Percentiles rank a stretch among this genome's conserved stretches.
These are phyloP conservation scores for Cancer borealis DNA, from an alignment of 2,888 invertebrate genomes.

Conservation along the genomic window DNA sequence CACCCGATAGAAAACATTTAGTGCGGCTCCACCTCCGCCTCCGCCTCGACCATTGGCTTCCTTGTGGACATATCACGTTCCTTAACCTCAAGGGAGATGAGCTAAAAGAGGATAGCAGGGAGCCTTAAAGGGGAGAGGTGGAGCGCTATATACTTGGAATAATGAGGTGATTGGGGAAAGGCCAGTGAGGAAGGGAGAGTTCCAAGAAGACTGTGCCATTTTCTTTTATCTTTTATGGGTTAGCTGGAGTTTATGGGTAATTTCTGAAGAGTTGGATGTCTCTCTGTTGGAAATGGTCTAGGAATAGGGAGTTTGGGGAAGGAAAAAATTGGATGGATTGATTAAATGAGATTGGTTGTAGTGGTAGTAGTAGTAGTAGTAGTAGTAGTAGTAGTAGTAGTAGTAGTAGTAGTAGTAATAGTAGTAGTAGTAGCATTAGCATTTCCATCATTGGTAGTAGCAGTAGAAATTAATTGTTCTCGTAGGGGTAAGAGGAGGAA, in stretches of 20 bases:
- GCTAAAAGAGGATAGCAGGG: background rate
- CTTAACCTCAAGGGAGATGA: background rate
- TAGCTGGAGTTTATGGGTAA: no score
- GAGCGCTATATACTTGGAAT: background rate
- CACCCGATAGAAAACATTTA: background rate
- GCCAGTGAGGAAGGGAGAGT: background rate
- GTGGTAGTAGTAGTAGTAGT: background rate
- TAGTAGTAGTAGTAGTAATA: background rate
- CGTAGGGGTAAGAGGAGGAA: background rate
- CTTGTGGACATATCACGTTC: background rate
- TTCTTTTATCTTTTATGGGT: no score
- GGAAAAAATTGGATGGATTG: no score
- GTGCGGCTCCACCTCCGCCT: background rate
- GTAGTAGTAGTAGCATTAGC: background rate
- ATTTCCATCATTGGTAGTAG: background rate
- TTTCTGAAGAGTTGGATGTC: no score
- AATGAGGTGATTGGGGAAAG: background rate
- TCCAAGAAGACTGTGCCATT: no score
- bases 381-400: slow-evolving; percentile 14
- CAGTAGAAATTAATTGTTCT: background rate
- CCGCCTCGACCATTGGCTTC: background rate
- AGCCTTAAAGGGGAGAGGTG: background rate
- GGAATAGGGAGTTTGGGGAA: no score
- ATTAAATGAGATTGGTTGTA: no score
- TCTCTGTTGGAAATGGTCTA: no score